Conservation (phyloP, 2,113 vertebrate genomes). For the Rhineura floridana region DNA sequence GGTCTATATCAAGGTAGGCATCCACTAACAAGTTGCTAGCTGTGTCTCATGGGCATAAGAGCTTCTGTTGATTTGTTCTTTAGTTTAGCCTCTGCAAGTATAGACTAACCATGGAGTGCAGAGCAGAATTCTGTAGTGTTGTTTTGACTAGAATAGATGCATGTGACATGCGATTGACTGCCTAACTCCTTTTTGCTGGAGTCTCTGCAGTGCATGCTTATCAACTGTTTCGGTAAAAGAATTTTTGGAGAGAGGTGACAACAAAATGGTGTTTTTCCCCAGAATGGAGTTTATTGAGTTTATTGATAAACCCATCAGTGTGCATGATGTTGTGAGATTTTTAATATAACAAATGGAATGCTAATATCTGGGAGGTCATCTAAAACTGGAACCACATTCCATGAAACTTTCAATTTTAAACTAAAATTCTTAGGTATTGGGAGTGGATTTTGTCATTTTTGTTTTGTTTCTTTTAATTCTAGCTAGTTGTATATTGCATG, state of each 20-base stretch:
- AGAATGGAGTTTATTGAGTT: background rate
- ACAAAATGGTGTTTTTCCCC: background rate
- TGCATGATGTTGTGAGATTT: slow-evolving; percentile 1
- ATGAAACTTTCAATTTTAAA: background rate
- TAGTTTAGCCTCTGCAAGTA: slow-evolving; percentile 7
- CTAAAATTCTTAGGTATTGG: background rate
- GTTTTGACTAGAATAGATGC: slow-evolving; percentile 26
- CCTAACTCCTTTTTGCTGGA: slow-evolving; percentile 10
- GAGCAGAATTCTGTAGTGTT: background rate
- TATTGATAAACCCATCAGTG: background rate
- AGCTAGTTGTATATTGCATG: background rate
- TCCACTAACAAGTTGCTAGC: background rate
- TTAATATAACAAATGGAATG: background rate
- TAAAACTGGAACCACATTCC: background rate
- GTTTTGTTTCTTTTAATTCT: background rate
- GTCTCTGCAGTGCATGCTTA: background rate
- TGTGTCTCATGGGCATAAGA: background rate
- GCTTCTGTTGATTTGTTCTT: background rate
- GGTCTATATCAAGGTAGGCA: background rate
- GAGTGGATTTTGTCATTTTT: background rate
- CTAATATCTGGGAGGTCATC: background rate
- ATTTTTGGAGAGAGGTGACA: background rate
- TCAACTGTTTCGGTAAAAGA: background rate
- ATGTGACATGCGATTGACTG: slow-evolving; percentile 27
- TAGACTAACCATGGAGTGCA: background rate